phyloP scores from a whole-genome alignment of 2,888 invertebrate genomes.

The Zeuzera pyrina region DNA sequence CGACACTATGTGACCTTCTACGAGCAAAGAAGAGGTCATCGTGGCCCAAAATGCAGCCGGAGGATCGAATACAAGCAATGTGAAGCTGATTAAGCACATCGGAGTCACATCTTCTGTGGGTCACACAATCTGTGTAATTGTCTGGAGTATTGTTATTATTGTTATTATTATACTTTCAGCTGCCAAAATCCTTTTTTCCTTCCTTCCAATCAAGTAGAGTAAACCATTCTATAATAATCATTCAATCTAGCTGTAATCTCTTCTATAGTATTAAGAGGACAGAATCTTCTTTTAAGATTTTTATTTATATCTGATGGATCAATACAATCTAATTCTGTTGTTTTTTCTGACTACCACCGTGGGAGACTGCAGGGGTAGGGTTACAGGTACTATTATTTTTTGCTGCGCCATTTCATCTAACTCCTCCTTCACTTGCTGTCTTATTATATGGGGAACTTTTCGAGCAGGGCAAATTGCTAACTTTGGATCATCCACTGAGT shows the following conservation, averaged over 20 bases:
- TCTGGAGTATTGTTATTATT: too few species aligned
- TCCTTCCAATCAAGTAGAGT: constrained; percentile 6
- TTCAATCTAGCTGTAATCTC: constrained; percentile 7
- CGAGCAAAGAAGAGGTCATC: too few species aligned
- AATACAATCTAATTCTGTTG: constrained; percentile 6
- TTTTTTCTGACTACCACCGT: constrained; percentile 7
- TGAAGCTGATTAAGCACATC: too few species aligned
- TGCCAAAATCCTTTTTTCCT: too few species aligned
- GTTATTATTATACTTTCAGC: too few species aligned
- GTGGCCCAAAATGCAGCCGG: too few species aligned
- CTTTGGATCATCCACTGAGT: too few species aligned
- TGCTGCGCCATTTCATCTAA: constrained; percentile 5
- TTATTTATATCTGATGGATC: constrained; percentile 7
- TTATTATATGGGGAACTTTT: constrained; percentile 7
- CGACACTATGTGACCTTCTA: too few species aligned
- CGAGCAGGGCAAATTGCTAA: too few species aligned
- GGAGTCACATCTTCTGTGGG: too few species aligned
- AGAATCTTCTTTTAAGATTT: constrained; percentile 5
- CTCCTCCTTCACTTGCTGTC: constrained; percentile 7
- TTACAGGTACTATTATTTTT: constrained; percentile 5
- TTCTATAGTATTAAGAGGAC: constrained; percentile 7
- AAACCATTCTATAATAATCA: constrained; percentile 5
- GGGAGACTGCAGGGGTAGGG: constrained; percentile 7
- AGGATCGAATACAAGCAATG: too few species aligned
- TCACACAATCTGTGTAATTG: too few species aligned